Percentiles rank a stretch among this genome's conserved stretches.
Evolutionary conservation across 2,113 vertebrate species (phyloP).

Genomic region (Corvus hawaiiensis): DNA sequence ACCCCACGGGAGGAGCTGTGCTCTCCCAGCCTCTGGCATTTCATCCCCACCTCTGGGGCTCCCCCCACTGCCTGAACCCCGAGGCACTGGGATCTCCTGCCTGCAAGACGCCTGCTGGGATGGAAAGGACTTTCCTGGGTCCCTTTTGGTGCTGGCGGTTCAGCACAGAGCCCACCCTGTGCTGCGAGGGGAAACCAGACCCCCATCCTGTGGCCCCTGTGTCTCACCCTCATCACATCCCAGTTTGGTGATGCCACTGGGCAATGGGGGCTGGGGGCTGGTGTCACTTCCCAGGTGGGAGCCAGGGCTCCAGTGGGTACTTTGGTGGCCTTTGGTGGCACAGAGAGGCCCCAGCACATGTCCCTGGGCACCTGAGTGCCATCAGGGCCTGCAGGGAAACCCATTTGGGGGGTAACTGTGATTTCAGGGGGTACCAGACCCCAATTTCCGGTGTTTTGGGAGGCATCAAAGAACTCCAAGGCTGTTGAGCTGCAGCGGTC

Average conservation of each 20-base stretch:
- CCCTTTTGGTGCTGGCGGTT: no score
- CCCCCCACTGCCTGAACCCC: neutral
- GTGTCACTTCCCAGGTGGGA: neutral
- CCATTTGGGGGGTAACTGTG: neutral
- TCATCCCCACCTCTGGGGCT: neutral
- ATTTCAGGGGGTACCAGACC: neutral
- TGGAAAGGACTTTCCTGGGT: neutral
- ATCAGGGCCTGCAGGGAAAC: neutral
- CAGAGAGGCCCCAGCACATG: accelerated
- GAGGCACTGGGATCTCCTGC: accelerated
- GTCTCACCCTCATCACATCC: accelerated
- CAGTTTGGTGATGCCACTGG: neutral
- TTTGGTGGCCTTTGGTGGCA: neutral
- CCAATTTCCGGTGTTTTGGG: neutral
- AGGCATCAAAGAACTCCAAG: neutral
- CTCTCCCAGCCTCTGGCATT: neutral
- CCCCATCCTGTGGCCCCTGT: accelerated
- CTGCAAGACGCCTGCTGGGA: accelerated
- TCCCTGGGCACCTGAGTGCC: neutral
- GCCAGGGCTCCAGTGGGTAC: accelerated
- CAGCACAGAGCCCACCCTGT: neutral
- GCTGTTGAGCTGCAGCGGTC: neutral
- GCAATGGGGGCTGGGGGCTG: neutral
- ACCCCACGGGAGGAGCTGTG: neutral
- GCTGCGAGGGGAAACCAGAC: neutral